Evolutionary conservation across 2,113 vertebrate species (phyloP), one percentile per base, ranked within the genome.

Genomic region (Mobula hypostoma): DNA sequence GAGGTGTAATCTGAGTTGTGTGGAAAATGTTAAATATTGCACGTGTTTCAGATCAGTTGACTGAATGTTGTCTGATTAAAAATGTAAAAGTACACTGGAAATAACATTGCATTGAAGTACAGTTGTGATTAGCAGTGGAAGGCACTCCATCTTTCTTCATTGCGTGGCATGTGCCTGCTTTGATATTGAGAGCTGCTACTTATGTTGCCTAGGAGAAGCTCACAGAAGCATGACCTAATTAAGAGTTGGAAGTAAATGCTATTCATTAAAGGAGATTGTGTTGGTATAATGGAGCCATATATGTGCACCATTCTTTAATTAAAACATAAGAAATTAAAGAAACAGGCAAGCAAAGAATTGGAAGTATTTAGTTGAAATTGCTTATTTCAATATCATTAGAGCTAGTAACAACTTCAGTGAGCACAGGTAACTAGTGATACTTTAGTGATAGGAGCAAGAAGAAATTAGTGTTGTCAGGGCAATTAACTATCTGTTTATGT

Each of bases 151-250:
- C 27, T 72, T 88, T 90, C n/a, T 68, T 72, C 36, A 7, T 72
- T 29, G 72, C 2, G 24, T 93, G 68, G 70, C 21, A 74, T 48
- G 2, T 48, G 72, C 66, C 90, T 72, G 85, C 40, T 93, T 74
- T 74, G 36, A 74, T 74, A 76, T 48, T 14, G 66, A 72, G 90
- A 72, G n/a, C 19, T 24, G 5, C 63, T 70, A 91, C n/a, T 92
- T 66, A 70, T 11, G 96, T 96, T 96, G 95, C 96, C 95, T n/a
- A 95, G 95, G 96, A 95, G 96, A 96, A 90, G 95, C 95, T 94
- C 94, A 94, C 91, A 94, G 68, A 94, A 95, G 94, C 94, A 95
- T 95, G 95, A 96, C 95, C 95, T 96, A 94, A 97, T 97, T 97
- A 96, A 94, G 96, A 96, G 95, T 76, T 96, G 95, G 96, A 97